phyloP scores from a whole-genome alignment of 2,888 invertebrate species.

The Bombylius major region DNA sequence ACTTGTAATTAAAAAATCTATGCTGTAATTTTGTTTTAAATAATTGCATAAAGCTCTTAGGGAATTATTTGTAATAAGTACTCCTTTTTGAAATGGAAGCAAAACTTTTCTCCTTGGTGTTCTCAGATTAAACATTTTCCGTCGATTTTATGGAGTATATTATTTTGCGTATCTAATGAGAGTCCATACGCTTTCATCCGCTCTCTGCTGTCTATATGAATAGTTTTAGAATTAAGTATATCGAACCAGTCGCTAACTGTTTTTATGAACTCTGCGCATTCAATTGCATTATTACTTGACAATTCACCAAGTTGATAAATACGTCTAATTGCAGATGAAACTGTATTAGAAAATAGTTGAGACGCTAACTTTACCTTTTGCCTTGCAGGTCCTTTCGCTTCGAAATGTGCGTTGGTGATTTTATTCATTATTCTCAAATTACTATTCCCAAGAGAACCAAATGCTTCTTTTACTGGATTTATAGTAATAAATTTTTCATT shows the following conservation, averaged over 20 bases:
- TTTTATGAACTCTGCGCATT: slow-evolving; percentile 17
- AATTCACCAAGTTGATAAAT: slow-evolving; percentile 11
- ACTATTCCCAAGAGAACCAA: not conserved
- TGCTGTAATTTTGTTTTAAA: too few relatives aligned
- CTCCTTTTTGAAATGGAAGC: too few relatives aligned
- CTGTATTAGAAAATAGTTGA: slow-evolving; percentile 18
- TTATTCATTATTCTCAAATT: not conserved
- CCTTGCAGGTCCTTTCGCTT: not conserved
- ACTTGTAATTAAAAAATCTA: too few relatives aligned
- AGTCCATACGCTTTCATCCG: too few relatives aligned
- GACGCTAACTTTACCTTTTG: slow-evolving; percentile 11
- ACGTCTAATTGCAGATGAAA: slow-evolving; percentile 13
- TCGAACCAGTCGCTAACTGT: slow-evolving; percentile 18
- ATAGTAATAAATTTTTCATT: slow-evolving; percentile 4
- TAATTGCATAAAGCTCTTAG: too few relatives aligned
- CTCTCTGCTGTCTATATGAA: too few relatives aligned
- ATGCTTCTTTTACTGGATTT: slow-evolving; percentile 1
- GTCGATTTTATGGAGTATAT: too few relatives aligned
- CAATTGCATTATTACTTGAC: slow-evolving; percentile 10
- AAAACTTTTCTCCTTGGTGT: too few relatives aligned
- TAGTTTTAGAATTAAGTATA: not conserved
- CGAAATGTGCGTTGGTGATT: not conserved
- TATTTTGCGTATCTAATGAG: too few relatives aligned
- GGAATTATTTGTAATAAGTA: too few relatives aligned
- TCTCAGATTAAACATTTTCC: too few relatives aligned